phyloP scores from a whole-genome alignment of 2,113 vertebrate species.

The Microcebus tavaratra region DNA sequence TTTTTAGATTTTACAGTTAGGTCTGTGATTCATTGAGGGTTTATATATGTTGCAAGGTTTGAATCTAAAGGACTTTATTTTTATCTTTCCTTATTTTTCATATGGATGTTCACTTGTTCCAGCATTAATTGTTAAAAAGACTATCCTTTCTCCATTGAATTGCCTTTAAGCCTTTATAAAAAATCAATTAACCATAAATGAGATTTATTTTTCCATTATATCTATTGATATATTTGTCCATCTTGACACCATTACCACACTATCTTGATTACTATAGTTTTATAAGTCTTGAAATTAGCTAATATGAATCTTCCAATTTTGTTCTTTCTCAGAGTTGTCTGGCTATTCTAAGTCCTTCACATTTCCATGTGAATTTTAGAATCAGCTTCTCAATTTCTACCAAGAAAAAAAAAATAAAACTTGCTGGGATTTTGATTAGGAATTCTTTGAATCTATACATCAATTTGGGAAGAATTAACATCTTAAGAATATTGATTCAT shows the following conservation, averaged over 20 bases:
- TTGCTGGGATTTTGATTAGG: neutral
- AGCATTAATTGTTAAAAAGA: neutral
- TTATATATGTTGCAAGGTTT: neutral
- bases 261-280: neutral
- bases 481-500: neutral
- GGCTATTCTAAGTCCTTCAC: neutral
- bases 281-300: neutral
- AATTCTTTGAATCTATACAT: neutral
- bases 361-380: neutral
- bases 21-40: neutral
- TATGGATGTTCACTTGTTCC: neutral
- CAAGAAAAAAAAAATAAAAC: neutral
- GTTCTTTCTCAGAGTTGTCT: neutral
- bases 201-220: neutral
- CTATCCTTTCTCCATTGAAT: neutral
- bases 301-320: neutral
- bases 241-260: neutral
- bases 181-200: neutral
- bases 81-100: neutral
- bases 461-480: neutral
- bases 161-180: neutral
- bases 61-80: neutral
- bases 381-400: conserved; percentile 7
- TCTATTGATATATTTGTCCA: neutral
- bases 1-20: neutral